Evolutionary conservation across 23 tunicate species (phyloP), one percentile per base, ranked within the genome.

Genomic region (Botrylloides violaceus): DNA sequence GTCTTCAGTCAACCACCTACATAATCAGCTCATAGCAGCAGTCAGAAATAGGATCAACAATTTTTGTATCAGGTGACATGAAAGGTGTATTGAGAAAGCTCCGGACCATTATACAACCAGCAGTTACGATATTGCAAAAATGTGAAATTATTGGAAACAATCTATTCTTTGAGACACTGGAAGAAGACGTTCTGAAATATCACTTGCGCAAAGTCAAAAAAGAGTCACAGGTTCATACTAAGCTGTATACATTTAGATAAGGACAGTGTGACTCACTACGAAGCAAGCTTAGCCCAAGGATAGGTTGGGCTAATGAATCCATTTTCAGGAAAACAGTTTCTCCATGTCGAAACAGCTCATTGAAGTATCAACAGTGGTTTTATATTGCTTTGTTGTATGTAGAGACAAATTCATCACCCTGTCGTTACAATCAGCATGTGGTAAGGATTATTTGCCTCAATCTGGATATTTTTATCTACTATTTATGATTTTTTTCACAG

Each of bases 311-410:
- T n/a, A n/a, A n/a, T n/a, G n/a, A n/a, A n/a, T n/a, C n/a, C n/a
- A n/a, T n/a, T n/a, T n/a, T n/a, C n/a, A n/a, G n/a, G n/a, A n/a
- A n/a, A n/a, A n/a, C n/a, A n/a, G n/a, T n/a, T n/a, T n/a, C n/a
- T n/a, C n/a, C n/a, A n/a, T n/a, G n/a, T n/a, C n/a, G n/a, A n/a
- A n/a, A n/a, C n/a, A n/a, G n/a, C n/a, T 9, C 15, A 43, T 43
- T 15, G 53, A 63, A 25, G 70, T 63, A 28, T 29, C 33, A 4
- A 21, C 33, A 3, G 70, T 31, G 36, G 33, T 63, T 33, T 31
- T 63, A 4, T 33, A 63, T 31, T 63, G 70, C 29, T 63, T 63
- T 9, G n/a, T 63, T 63, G 70, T 63, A 3, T 63, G 70, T 31
- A 63, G 29, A 63, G 26, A 33, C 3, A 63, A 33, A 63, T 6